phyloP scores from a whole-genome alignment of 2,113 vertebrate species.

The Tachuris rubrigastra region DNA sequence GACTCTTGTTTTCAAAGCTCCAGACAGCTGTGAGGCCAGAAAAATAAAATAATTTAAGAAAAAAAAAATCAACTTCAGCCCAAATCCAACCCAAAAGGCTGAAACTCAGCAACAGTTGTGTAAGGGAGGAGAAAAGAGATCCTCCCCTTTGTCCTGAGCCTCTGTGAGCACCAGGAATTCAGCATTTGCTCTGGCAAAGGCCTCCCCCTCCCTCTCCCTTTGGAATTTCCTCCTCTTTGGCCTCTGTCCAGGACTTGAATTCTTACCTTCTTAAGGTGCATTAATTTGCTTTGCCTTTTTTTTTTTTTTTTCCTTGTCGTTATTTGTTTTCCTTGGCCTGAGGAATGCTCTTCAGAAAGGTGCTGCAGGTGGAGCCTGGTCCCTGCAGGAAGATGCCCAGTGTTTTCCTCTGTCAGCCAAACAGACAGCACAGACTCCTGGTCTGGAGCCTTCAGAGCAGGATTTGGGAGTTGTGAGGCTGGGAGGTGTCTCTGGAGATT shows the following conservation, averaged over 20 bases:
- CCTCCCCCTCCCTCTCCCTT: not conserved
- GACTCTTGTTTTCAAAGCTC: not conserved
- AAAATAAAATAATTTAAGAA: not conserved
- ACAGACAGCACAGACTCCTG: not conserved
- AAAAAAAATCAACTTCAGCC: not conserved
- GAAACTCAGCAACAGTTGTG: not conserved
- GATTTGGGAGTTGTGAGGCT: not conserved
- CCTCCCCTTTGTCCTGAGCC: not conserved
- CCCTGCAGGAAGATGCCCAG: not conserved
- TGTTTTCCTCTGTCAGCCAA: not conserved
- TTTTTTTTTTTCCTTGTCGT: not conserved
- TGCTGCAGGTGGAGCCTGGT: not conserved
- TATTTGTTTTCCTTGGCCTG: not conserved
- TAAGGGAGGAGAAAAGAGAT: not conserved
- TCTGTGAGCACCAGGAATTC: not conserved
- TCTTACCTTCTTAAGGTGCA: not conserved
- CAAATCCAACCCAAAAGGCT: not conserved
- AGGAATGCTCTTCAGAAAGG: not conserved
- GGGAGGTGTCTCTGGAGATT: not conserved
- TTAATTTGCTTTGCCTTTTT: not conserved
- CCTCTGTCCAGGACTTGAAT: not conserved
- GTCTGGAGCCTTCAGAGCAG: not conserved
- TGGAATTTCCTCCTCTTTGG: not conserved
- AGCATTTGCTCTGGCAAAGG: not conserved
- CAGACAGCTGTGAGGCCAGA: not conserved